phyloP scores from a whole-genome alignment of 2,888 invertebrate species.

The Dynastes maya region DNA sequence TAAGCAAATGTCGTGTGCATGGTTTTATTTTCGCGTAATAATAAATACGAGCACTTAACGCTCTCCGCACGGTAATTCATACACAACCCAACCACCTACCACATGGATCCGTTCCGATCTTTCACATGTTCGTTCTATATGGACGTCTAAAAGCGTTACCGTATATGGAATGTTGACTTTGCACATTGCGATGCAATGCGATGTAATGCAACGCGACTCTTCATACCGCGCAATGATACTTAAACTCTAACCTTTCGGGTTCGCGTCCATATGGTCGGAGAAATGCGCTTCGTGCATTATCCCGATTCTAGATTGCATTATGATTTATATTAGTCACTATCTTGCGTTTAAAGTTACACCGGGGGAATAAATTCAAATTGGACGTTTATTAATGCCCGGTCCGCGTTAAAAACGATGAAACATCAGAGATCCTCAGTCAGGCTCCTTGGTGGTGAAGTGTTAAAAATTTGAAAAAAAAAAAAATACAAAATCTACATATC shows the following conservation, averaged over 20 bases:
- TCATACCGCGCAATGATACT: conserved; percentile 42
- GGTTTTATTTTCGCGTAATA: conserved; percentile 9
- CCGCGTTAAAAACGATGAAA: background rate
- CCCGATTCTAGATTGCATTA: conserved; percentile 41
- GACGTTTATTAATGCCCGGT: conserved; percentile 23
- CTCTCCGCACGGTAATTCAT: conserved; percentile 11
- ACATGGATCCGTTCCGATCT: conserved; percentile 19
- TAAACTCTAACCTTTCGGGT: conserved; percentile 50
- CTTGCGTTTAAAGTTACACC: conserved; percentile 18
- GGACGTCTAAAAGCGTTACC: conserved; percentile 45
- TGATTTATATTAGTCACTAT: conserved; percentile 27
- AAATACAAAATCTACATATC: too few relatives aligned
- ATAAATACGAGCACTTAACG: conserved; percentile 17
- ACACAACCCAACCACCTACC: conserved; percentile 3
- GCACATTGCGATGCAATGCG: conserved; percentile 47
- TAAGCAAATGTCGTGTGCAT: background rate
- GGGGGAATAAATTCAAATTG: conserved; percentile 20
- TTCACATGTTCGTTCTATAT: conserved; percentile 24
- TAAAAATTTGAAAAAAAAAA: too few relatives aligned
- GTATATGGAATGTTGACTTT: conserved; percentile 51
- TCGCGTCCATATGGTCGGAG: conserved; percentile 37
- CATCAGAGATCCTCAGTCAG: background rate
- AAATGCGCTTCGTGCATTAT: conserved; percentile 36
- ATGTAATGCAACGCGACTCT: conserved; percentile 34
- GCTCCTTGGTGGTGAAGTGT: too few relatives aligned